Base-by-base conservation (phyloP, 2,888 invertebrate species). In the Toxonevra muliebris region DNA sequence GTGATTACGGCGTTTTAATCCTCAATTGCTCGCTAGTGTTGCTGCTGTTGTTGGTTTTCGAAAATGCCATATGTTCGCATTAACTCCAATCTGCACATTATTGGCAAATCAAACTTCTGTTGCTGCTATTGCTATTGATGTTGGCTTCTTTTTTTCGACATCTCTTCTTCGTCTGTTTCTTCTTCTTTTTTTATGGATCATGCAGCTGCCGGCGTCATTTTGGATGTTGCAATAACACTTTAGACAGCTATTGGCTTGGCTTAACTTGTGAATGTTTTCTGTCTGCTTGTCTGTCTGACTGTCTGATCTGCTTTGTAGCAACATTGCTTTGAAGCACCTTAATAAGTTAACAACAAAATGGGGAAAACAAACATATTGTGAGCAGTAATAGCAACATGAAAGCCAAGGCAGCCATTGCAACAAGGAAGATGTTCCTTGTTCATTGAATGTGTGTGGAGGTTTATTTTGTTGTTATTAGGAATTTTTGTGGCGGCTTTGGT, bases 361-460 rank as follows among this genome's bases (percentile, higher is more conserved):
- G 30, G 3, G 7, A 30, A 30, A 30, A 30, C 30, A 30, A 30
- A 30, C 30, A 30, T 30, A 30, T 30, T 30, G 7, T 30, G 7
- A 30, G 7, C 30, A 30, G 30, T 7, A 60, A 12, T 20, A n/a
- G 20, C 42, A 20, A 55, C 13, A 15, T 43, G 54, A 15, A 43
- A 45, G 43, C 30, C 15, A 15, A 41, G 48, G 43, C 45, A 54
- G 55, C 53, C 64, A 50, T 61, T 66, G 69, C 64, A 19, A 45
- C 69, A 65, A 71, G 72, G 69, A 71, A 74, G 74, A 74, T 74
- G 74, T 69, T 74, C 74, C 74, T 73, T 73, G 71, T 63, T 73
- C 65, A 61, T 66, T 61, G 43, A 8, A 30, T 42, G 50, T 17
- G 41, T 48, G 58, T 17, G 40, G 57, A 58, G 57, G 57, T 65